Conservation (phyloP, 2,888 invertebrate species). For the Platycheirus rosarum region DNA sequence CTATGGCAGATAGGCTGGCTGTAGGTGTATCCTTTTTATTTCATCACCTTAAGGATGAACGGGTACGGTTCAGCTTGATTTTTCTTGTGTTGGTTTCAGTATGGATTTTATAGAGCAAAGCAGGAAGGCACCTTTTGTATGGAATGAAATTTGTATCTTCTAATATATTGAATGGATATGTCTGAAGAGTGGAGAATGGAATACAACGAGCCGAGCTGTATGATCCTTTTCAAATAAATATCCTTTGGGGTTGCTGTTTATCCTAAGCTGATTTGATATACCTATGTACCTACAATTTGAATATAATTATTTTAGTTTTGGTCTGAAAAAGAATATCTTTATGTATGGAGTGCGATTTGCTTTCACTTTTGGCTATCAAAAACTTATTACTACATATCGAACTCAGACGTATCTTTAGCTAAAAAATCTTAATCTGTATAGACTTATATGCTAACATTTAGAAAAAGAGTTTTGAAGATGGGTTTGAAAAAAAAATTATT, state of each 20-base stretch:
- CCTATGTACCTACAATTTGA: too few relatives aligned
- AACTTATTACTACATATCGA: too few relatives aligned
- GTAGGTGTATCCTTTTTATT: constrained; percentile 15
- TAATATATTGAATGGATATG: not conserved
- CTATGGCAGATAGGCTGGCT: constrained; percentile 6
- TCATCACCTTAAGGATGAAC: constrained; percentile 25
- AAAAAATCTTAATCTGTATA: too few relatives aligned
- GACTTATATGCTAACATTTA: too few relatives aligned
- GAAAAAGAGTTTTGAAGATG: too few relatives aligned
- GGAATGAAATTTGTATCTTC: constrained; percentile 26
- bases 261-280: constrained; percentile 6
- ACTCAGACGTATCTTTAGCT: too few relatives aligned
- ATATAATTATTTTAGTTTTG: constrained; percentile 7
- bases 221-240: not conserved
- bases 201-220: not conserved
- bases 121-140: constrained; percentile 28
- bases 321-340: not conserved
- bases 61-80: not conserved
- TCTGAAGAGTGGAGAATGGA: not conserved
- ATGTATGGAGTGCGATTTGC: not conserved
- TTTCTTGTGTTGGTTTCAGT: not conserved
- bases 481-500: too few relatives aligned
- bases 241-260: not conserved
- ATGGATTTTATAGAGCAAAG: not conserved
- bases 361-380: not conserved